Conservation (phyloP, 2,113 vertebrate species). For the Dendrocopos noguchii region DNA sequence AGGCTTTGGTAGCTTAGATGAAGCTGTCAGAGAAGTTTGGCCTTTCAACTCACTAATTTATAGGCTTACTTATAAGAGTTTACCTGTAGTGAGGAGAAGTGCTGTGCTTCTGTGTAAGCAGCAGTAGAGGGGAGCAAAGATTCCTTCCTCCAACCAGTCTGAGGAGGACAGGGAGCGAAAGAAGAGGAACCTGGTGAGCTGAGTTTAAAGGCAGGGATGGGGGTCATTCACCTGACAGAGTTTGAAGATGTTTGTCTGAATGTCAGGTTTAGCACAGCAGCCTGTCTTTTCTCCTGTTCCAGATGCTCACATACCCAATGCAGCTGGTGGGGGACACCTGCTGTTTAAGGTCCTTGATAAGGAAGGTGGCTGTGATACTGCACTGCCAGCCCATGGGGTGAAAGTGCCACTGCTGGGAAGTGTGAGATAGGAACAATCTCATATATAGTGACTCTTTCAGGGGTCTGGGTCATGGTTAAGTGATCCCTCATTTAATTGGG, state of each 20-base stretch:
- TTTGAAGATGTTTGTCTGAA: neutral
- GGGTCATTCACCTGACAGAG: neutral
- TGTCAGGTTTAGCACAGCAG: neutral
- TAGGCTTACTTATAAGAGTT: neutral
- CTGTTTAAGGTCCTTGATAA: neutral
- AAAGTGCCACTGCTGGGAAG: neutral
- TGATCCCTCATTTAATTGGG: neutral
- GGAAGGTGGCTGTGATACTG: neutral
- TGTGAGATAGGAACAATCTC: neutral
- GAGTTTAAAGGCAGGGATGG: neutral
- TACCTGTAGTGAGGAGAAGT: neutral
- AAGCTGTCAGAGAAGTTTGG: neutral
- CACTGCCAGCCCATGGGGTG: neutral
- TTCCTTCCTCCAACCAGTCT: neutral
- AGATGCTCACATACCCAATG: rapidly evolving
- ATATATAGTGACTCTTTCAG: neutral
- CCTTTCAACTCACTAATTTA: neutral
- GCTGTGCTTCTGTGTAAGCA: neutral
- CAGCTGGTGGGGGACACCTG: neutral
- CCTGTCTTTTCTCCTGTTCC: neutral
- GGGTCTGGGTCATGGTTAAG: neutral
- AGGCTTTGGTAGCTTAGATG: neutral
- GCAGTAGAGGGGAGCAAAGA: neutral
- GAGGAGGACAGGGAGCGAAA: neutral
- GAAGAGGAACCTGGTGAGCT: neutral